Conservation (phyloP, 2,113 vertebrate species). For the Chloebia gouldiae region DNA sequence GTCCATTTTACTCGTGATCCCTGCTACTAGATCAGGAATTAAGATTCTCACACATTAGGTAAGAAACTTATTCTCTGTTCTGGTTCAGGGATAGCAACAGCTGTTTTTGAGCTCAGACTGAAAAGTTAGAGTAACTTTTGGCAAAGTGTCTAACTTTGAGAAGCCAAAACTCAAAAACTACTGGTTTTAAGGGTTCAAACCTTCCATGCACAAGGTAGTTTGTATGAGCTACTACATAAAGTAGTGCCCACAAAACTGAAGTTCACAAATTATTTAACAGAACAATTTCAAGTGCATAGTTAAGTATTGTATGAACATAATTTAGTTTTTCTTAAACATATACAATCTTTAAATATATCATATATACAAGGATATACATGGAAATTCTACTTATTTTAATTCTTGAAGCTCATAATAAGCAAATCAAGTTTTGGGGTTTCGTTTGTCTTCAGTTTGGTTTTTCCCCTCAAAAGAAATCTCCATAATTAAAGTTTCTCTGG, state of each 20-base stretch:
- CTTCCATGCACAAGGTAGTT: accelerated
- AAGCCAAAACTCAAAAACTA: slow-evolving; percentile 12
- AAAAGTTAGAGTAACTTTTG: slow-evolving; percentile 2
- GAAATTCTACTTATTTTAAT: not conserved
- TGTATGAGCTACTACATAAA: not conserved
- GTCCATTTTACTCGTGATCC: not conserved
- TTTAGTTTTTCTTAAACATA: not conserved
- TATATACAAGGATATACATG: not conserved
- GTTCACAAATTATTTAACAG: not conserved
- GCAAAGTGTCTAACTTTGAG: not conserved
- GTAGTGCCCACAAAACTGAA: not conserved
- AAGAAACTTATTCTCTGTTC: not conserved
- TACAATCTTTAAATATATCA: not conserved
- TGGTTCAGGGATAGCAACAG: not conserved
- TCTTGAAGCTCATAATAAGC: not conserved
- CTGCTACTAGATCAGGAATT: not conserved
- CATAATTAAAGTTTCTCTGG: not conserved
- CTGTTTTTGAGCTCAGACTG: slow-evolving; percentile 1
- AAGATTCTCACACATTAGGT: not conserved
- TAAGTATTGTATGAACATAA: not conserved
- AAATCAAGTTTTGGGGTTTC: not conserved
- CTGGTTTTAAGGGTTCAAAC: not conserved
- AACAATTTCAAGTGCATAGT: not conserved
- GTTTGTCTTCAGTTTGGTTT: not conserved
- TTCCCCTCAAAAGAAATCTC: not conserved